Evolutionary conservation across 2,113 vertebrate genomes (phyloP), one percentile per base, ranked within the genome.

Genomic region (Machaerirhynchus nigripectus): DNA sequence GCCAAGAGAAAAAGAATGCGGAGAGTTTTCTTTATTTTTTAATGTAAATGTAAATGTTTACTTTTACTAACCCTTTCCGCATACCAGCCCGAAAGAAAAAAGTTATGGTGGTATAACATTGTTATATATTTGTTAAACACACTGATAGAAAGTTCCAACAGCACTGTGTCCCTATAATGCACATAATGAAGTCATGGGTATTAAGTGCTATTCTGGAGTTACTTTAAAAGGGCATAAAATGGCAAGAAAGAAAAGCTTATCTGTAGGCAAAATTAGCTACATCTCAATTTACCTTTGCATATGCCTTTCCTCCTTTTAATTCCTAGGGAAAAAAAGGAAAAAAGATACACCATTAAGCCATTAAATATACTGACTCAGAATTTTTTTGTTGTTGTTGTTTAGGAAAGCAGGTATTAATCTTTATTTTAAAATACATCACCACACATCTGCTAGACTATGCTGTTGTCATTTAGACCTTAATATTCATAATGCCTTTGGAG

Each of bases 241-340:
- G 6, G 37, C 33, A 83, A 68, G 42, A 82, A 95, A 95, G 19
- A 49, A 86, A 61, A 71, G 20, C 17, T 55, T 69, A 86, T 83
- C 86, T 30, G 21, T 46, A 70, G 31, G 47, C 37, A 84, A 75
- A 40, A 81, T 94, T 35, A 77, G 37, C 37, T 80, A 11, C 9
- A 76, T 57, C 33, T 91, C 40, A 37, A 35, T 73, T 98, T 98
- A 99, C 99, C 99, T 99, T 99, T 97, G 99, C 98, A 80, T 98
- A 99, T 5, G 98, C 93, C 96, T 99, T 99, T 90, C 99, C 99
- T 87, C 99, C 99, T 97, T 99, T 99, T 90, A 99, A 93, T 97
- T 99, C 99, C 99, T 99, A 95, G 49, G 3, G 5, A 13, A 19
- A 95, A 90, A 79, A 96, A 40, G 71, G 10, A 56, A 96, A 84